Base-by-base conservation (phyloP, 2,113 vertebrate genomes). In the Stigmatopora argus region DNA sequence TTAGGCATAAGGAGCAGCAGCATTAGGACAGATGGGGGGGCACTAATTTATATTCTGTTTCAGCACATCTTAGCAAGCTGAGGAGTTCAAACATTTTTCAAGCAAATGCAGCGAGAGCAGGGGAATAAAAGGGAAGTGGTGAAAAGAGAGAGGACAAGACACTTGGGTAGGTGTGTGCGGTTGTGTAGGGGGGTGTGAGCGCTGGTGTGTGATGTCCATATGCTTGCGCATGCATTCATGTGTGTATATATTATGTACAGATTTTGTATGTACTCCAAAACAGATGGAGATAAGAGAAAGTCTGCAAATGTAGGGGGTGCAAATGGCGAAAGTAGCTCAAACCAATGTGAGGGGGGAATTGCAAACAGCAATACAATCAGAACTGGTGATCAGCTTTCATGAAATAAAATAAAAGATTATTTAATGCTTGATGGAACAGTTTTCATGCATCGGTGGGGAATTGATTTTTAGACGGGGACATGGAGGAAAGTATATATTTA, bases 1-100 rank as follows among this genome's bases (percentile, higher is more conserved):
- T 83, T 78, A 81, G 69, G 81, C 83, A 86, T 88, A 83, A 87
- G 88, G 74, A 86, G 83, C 63, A 67, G 66, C 78, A 78, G 85
- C 80, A 83, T 86, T 87, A 85, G 82, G 78, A 87, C 85, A 84
- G 83, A 89, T 82, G 77, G 78, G 75, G 83, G 65, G 59, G 59
- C 47, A 62, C 83, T 86, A 80, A 86, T 92, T 89, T 77, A 88
- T 82, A 90, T 90, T 91, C 88, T 74, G 81, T 86, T 89, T 90
- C 84, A 85, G 79, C 78, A 85, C 81, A 84, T 90, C 85, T 89
- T 89, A 87, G 85, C 71, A 64, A 88, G 79, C 73, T 61, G 62
- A 79, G 70, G 81, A 88, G 79, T 90, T 90, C 89, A 89, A 90
- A 89, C 86, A 87, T 83, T 80, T 74, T 72, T 77, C 78, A 67